A percentile compares a stretch with the other conserved stretches of the same genome.
Evolutionary conservation across 2,797 vertebrate genomes (phyloP).

Genomic region (Glyptemys insculpta): DNA sequence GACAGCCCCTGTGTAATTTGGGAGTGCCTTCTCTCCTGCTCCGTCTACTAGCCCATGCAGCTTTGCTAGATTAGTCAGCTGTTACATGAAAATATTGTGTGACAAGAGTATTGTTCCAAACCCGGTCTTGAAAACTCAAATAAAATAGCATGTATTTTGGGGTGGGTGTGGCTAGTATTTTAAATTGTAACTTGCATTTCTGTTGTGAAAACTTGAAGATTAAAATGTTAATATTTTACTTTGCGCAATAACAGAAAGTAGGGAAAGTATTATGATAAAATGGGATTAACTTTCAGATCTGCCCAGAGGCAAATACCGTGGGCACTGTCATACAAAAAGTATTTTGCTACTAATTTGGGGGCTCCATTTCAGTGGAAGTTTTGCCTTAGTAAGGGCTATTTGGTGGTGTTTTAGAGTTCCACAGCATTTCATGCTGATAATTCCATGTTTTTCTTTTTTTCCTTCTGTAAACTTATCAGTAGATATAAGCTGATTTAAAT

Average conservation of each 20-base stretch:
- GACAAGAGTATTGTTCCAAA: background rate
- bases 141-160: background rate
- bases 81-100: background rate
- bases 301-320: background rate
- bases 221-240: background rate
- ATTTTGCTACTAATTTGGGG: background rate
- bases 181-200: background rate
- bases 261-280: background rate
- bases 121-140: background rate
- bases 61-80: background rate
- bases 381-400: background rate
- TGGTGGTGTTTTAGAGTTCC: background rate
- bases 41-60: background rate
- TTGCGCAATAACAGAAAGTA: background rate
- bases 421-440: background rate
- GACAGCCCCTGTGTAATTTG: background rate
- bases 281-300: background rate
- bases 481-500: background rate
- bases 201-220: fast-evolving
- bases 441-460: background rate
- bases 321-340: background rate
- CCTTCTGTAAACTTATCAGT: background rate
- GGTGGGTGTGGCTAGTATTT: background rate
- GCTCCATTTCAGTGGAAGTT: background rate
- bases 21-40: background rate